Conservation (phyloP, 2,113 vertebrate genomes). For the Ceuthmochares aereus region DNA sequence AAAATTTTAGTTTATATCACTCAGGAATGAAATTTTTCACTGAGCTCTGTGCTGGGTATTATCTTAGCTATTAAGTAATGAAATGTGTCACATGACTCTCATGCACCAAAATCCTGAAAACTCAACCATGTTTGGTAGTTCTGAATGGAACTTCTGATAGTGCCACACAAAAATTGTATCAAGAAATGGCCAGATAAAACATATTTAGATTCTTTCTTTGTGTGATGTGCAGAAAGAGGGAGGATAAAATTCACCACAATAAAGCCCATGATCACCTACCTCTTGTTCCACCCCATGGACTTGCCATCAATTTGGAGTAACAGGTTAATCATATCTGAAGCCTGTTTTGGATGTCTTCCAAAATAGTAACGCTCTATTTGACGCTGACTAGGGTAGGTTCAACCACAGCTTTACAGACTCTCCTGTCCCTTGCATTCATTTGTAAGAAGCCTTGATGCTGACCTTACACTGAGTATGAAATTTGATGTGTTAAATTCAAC, state of each 20-base stretch:
- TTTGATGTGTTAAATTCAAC: background rate
- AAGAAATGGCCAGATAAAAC: background rate
- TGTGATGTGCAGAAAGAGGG: background rate
- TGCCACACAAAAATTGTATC: background rate
- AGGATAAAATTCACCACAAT: background rate
- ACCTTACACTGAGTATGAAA: background rate
- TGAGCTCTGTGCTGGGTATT: background rate
- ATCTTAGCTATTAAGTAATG: background rate
- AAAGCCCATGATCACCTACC: background rate
- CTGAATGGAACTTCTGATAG: background rate
- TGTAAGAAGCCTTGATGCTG: background rate
- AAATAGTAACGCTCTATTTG: background rate
- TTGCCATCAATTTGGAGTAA: background rate
- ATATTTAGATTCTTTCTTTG: background rate
- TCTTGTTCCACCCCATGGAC: fast-evolving
- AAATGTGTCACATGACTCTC: background rate
- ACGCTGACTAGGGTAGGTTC: background rate
- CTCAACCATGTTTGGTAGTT: background rate
- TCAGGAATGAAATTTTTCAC: background rate
- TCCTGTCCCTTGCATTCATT: background rate
- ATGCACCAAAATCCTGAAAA: background rate
- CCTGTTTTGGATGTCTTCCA: background rate
- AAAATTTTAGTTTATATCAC: background rate
- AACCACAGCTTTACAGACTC: background rate
- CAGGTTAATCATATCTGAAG: background rate